Evolutionary conservation across 2,797 vertebrate genomes (phyloP).

Genomic region (Synaphobranchus kaupii): DNA sequence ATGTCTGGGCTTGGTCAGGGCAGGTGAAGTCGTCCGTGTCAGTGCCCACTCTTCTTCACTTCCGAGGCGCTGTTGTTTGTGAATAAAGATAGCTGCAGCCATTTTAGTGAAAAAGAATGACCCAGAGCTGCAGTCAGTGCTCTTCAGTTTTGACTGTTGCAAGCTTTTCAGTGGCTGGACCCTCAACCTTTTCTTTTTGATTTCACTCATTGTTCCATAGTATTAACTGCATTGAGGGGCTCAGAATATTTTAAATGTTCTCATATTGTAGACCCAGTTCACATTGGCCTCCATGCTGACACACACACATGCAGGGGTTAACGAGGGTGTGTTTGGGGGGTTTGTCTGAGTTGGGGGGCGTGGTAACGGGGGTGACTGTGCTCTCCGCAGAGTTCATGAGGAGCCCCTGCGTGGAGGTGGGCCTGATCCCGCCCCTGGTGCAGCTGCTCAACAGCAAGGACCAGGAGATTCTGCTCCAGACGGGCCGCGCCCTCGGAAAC

Average conservation of each 20-base stretch:
- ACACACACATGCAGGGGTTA: not conserved
- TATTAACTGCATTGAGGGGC: not conserved
- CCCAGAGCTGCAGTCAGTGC: not conserved
- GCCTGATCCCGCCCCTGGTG: constrained; percentile 90
- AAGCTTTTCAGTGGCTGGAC: not conserved
- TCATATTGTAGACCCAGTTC: not conserved
- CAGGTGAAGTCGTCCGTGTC: not conserved
- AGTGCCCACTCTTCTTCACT: not conserved
- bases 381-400: constrained; percentile 87
- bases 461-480: constrained; percentile 96
- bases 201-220: not conserved
- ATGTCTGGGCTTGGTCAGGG: constrained; percentile 48
- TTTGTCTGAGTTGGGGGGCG: not conserved
- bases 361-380: not conserved
- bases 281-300: not conserved
- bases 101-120: not conserved
- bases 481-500: constrained; percentile 95
- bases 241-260: not conserved
- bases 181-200: not conserved
- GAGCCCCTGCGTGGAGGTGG: constrained; percentile 90
- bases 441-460: constrained; percentile 91
- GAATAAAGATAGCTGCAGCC: not conserved
- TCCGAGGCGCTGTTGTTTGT: not conserved
- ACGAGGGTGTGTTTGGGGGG: not conserved
- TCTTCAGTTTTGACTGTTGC: not conserved